Evolutionary conservation across 2,888 invertebrate genomes (phyloP).

Genomic region (Anthoptus insignis): DNA sequence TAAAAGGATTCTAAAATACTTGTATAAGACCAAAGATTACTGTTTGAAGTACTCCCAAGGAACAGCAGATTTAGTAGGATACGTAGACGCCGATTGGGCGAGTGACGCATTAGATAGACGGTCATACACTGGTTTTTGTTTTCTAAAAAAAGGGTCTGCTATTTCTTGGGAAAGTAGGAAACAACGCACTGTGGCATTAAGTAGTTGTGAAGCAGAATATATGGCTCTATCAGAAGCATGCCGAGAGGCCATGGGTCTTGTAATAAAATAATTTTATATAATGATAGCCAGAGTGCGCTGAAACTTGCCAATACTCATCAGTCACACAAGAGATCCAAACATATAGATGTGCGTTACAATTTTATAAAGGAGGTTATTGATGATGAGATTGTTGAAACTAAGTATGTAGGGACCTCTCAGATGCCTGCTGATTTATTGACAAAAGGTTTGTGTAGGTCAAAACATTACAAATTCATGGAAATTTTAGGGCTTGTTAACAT

Average conservation of each 20-base stretch:
- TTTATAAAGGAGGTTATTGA: conserved; percentile 26
- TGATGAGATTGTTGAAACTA: conserved; percentile 15
- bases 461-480: conserved; percentile 35
- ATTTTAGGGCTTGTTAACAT: background rate
- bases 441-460: conserved; percentile 22
- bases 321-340: conserved; percentile 29
- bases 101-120: conserved; percentile 32
- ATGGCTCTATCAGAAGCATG: conserved; percentile 39
- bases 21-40: conserved; percentile 34
- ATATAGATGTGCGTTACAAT: conserved; percentile 33
- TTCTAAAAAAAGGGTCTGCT: conserved; percentile 30
- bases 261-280: conserved; percentile 32
- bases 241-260: conserved; percentile 32
- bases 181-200: conserved; percentile 30
- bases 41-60: conserved; percentile 37
- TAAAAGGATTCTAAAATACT: conserved; percentile 36
- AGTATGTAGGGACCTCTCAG: conserved; percentile 20
- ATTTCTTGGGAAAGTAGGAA: conserved; percentile 40
- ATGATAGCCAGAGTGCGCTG: conserved; percentile 38
- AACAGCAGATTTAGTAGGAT: conserved; percentile 21
- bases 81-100: conserved; percentile 40
- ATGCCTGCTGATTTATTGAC: conserved; percentile 33
- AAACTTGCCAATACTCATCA: conserved; percentile 32
- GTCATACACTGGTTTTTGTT: conserved; percentile 41
- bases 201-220: conserved; percentile 26